Conservation (phyloP, 2,797 vertebrate genomes). For the Melanotaenia nigrans region DNA sequence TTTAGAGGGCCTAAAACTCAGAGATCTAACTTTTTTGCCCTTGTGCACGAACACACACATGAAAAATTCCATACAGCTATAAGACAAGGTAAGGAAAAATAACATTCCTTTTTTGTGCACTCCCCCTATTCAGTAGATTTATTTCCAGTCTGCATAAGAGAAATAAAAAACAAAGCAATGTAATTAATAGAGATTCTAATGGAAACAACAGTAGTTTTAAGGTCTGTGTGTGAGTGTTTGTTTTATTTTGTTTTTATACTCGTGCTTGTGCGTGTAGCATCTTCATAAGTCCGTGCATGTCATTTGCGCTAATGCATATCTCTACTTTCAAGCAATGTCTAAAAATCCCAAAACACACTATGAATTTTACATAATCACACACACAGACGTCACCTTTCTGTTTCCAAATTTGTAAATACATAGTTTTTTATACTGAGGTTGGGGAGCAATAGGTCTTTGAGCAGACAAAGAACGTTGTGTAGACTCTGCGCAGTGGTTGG, state of each 20-base stretch:
- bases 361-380: slow-evolving; percentile 16
- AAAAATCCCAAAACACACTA: slow-evolving; percentile 39
- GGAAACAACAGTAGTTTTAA: slow-evolving; percentile 47
- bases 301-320: slow-evolving; percentile 48
- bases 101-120: slow-evolving; percentile 41
- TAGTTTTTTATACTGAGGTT: slow-evolving; percentile 80
- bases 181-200: slow-evolving; percentile 47
- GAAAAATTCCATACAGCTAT: slow-evolving; percentile 38
- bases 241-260: slow-evolving; percentile 30
- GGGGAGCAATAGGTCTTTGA: slow-evolving; percentile 81
- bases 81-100: slow-evolving; percentile 24
- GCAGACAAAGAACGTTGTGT: slow-evolving; percentile 80
- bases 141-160: slow-evolving; percentile 50
- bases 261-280: slow-evolving; percentile 56
- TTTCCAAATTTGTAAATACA: slow-evolving; percentile 93
- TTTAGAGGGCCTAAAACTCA: slow-evolving; percentile 69
- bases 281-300: slow-evolving; percentile 59
- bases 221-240: slow-evolving; percentile 23
- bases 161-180: slow-evolving; percentile 55
- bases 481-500: slow-evolving; percentile 70
- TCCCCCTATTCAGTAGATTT: slow-evolving; percentile 43
- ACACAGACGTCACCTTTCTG: slow-evolving; percentile 74
- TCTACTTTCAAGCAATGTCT: slow-evolving; percentile 60
- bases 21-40: slow-evolving; percentile 63
- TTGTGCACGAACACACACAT: slow-evolving; percentile 54